Base-by-base conservation (phyloP, 2,797 vertebrate genomes). In the Arrhamphus sclerolepis region DNA sequence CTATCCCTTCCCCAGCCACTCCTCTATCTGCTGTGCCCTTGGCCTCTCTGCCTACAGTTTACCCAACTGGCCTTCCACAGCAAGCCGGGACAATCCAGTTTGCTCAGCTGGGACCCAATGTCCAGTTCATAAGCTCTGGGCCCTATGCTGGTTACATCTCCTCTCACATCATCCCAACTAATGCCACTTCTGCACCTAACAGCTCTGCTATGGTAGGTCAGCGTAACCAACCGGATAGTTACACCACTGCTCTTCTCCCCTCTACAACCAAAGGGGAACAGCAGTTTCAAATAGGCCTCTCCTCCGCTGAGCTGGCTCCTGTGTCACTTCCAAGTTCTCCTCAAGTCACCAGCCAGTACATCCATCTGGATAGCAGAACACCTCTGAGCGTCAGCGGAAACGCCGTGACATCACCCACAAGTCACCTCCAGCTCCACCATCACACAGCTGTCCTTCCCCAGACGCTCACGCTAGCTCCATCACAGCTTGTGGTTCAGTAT, bases 101-200 rank as follows among this genome's bases (percentile, higher is more conserved):
- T 22, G 92, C 96, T 0, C 97, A 97, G 84, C 88, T 99, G 62
- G 95, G 95, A 22, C 95, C 95, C 73, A 96, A 96, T 48, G 95
- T 98, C 80, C 98, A 99, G 92, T 97, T 99, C 26, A 96, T 98
- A 3, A 95, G 96, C 83, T 94, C 94, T 18, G 95, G 96, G 59
- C 95, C 96, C 38, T 99, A 99, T 21, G 90, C 96, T 3, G 95
- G 97, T 70, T 98, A 98, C 90, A 96, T 98, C 88, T 96, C 97
- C 65, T 98, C 98, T 0, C 97, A 97, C 88, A 93, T 98, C 80
- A 94, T 98, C 82, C 94, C 96, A 57, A 90, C 97, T 0, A 93
- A 89, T 71, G 92, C 95, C 62, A 90, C 93, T 2, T 89, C 94
- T 0, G 88, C 90, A 66, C 93, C 91, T 0, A 91, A 93, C 73